Percentiles rank a stretch among this genome's conserved stretches.
Conservation (phyloP, 2,797 vertebrate species). For the Rhinella marina region DNA sequence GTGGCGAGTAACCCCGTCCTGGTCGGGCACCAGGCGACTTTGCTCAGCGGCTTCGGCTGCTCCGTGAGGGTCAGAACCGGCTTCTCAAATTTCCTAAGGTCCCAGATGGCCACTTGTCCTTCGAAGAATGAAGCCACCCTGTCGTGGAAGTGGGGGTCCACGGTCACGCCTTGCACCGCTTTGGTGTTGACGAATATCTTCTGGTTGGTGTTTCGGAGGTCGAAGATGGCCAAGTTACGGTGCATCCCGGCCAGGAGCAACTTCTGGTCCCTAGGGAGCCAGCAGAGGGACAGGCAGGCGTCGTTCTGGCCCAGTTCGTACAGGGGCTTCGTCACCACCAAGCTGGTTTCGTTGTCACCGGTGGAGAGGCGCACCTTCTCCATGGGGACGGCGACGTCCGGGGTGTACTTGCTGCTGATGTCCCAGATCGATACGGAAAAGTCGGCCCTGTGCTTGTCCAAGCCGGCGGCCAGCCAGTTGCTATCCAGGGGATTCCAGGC, state of each 20-base stretch:
- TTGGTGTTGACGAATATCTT: constrained; percentile 99
- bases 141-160: constrained; percentile 94
- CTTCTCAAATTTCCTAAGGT: constrained; percentile 97
- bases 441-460: constrained; percentile 96
- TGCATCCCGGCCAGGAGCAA: constrained; percentile 97
- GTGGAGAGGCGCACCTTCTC: constrained; percentile 91
- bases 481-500: constrained; percentile 96
- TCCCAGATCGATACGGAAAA: constrained; percentile 98
- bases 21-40: constrained; percentile 97
- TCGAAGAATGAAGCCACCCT: constrained; percentile 97
- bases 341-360: constrained; percentile 84
- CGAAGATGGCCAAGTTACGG: constrained; percentile 94
- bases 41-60: constrained; percentile 93
- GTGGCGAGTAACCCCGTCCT: constrained; percentile 93
- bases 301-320: constrained; percentile 97
- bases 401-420: constrained; percentile 92
- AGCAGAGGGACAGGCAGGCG: constrained; percentile 95
- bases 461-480: constrained; percentile 92
- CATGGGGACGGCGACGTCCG: constrained; percentile 79
- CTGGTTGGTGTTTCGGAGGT: constrained; percentile 95
- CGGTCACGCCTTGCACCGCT: constrained; percentile 95
- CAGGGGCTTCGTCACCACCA: constrained; percentile 91
- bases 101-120: constrained; percentile 98
- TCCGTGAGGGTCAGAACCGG: constrained; percentile 94
- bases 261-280: constrained; percentile 95